Conservation (phyloP, 2,888 invertebrate species). For the Mythimna albipuncta region DNA sequence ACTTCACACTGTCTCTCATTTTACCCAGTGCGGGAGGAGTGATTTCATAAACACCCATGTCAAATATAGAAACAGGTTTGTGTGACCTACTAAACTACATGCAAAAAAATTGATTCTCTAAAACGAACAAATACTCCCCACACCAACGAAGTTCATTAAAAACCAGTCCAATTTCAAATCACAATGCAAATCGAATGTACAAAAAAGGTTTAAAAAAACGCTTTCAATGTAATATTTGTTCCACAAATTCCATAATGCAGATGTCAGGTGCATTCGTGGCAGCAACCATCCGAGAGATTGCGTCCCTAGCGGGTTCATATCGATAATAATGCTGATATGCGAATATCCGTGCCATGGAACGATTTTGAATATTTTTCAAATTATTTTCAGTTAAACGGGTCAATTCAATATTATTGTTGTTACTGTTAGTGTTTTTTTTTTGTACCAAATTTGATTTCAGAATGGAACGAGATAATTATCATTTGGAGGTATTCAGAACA, state of each 20-base stretch:
- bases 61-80: no score
- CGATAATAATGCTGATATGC: constrained; percentile 51
- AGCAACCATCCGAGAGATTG: constrained; percentile 67
- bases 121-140: neutral
- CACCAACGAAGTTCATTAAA: constrained; percentile 1
- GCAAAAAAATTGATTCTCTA: no score
- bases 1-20: no score
- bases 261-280: constrained; percentile 69
- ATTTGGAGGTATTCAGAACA: no score
- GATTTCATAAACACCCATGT: no score
- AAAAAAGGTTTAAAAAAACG: constrained; percentile 48
- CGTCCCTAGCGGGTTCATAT: constrained; percentile 59
- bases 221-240: constrained; percentile 54
- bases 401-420: neutral
- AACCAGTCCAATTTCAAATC: neutral
- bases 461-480: no score
- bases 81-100: no score
- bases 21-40: no score
- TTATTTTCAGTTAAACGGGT: neutral
- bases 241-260: constrained; percentile 66
- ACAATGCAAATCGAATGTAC: constrained; percentile 25
- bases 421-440: neutral
- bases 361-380: constrained; percentile 7
- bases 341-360: constrained; percentile 19
- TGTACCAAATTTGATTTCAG: no score